Evolutionary conservation across 2,113 vertebrate genomes (phyloP).

Genomic region (Oxygymnocypris stewartii): DNA sequence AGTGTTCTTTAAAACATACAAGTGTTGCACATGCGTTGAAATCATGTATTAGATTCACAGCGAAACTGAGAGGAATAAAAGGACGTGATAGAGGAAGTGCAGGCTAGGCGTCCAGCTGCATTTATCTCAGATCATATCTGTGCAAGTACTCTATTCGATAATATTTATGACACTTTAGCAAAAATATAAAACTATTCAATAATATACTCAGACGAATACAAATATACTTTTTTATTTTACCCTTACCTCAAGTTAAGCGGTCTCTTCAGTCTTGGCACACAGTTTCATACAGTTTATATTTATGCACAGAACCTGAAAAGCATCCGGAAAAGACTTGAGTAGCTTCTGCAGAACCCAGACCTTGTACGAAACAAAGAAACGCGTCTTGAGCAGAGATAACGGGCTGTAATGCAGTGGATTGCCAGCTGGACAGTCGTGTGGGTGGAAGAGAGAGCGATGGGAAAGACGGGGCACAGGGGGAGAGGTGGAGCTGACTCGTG

Average conservation of each 20-base stretch:
- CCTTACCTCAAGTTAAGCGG: conserved; percentile 18
- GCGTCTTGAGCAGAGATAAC: conserved; percentile 54
- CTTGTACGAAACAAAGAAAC: conserved; percentile 31
- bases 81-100: neutral
- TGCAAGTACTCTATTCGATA: neutral
- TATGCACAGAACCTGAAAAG: neutral
- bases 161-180: neutral
- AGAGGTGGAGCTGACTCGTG: conserved; percentile 53
- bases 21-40: neutral
- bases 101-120: conserved; percentile 2
- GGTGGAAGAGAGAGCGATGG: conserved; percentile 27
- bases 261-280: neutral
- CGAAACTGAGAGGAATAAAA: neutral
- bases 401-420: conserved; percentile 55
- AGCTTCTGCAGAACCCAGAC: neutral
- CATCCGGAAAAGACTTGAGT: neutral
- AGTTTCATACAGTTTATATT: neutral
- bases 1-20: neutral
- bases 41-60: neutral
- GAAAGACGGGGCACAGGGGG: conserved; percentile 39
- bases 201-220: neutral
- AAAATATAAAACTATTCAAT: neutral
- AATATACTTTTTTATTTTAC: neutral
- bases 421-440: conserved; percentile 69
- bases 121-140: neutral